Evolutionary conservation across 2,797 vertebrate species (phyloP).

Genomic region (Vipera ursinii): DNA sequence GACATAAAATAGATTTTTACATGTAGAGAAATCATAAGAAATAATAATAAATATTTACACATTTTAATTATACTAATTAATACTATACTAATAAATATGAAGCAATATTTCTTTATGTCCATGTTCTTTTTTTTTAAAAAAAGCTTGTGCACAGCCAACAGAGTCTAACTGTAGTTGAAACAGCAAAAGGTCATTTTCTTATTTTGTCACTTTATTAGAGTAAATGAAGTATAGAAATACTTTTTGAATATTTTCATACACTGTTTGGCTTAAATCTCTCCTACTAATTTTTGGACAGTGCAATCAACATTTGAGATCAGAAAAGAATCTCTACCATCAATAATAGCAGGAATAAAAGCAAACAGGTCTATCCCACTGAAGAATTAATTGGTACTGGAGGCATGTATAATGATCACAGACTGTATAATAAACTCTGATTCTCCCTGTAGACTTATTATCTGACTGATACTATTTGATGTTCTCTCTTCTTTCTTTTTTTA

Average conservation of each 20-base stretch:
- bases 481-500: background rate
- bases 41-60: background rate
- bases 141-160: background rate
- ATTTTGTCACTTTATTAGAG: background rate
- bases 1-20: background rate
- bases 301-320: background rate
- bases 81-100: background rate
- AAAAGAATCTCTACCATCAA: background rate
- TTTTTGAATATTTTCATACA: conserved; percentile 4
- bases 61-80: background rate
- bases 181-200: background rate
- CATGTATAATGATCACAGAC: conserved; percentile 20
- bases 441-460: conserved; percentile 19
- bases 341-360: background rate
- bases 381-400: background rate
- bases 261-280: conserved; percentile 20
- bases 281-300: conserved; percentile 11
- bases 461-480: conserved; percentile 1
- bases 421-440: conserved; percentile 10
- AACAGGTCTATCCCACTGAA: background rate
- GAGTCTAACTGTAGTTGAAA: background rate
- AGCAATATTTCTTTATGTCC: background rate
- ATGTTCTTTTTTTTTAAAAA: background rate
- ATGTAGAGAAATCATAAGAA: background rate
- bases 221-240: background rate